Evolutionary conservation across 2,113 vertebrate genomes (phyloP), one percentile per base, ranked within the genome.

Genomic region (Callaeas wilsoni): DNA sequence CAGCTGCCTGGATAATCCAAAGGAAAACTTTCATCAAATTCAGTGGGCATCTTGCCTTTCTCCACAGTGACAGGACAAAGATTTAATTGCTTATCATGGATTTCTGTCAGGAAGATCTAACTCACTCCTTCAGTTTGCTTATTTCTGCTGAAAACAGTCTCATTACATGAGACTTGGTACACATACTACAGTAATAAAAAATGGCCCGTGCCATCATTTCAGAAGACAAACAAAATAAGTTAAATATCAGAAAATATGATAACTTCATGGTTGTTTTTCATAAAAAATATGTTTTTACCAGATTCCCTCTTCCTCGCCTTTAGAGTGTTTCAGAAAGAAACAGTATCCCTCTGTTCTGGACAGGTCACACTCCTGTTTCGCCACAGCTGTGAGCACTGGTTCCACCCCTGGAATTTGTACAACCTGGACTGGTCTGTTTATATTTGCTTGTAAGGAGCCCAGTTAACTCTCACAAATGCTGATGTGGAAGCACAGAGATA

Each of bases 131-230:
- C 47, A 63, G 42, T 79, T 93, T 25, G 26, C 85, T 95, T 90
- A 59, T 86, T 93, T 86, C 84, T 87, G 19, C 35, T 95, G 90
- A 67, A 96, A 96, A 94, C 17, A 27, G 35, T 53, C 87, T 96
- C 88, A 76, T 80, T 80, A 70, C 16, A 49, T 23, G 79, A 76
- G 62, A 20, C 50, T 41, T 47, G 29, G 41, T 56, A 68, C 94
- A 63, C 37, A 47, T 26, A 89, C 33, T 88, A 89, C n/a, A 84
- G 55, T 55, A 71, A 94, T 81, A 91, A 93, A 77, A 85, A 49
- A 69, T 56, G 56, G 41, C 71, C 55, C 0, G 1, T 35, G 41
- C 29, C 76, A 74, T 79, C 47, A 60, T 93, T 91, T 95, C 84
- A 94, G n/a, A 55, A 26, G 41, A 64, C 4, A 12, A 94, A 77